Conservation (phyloP, 2,888 invertebrate species). For the Synanthedon andrenaeformis region DNA sequence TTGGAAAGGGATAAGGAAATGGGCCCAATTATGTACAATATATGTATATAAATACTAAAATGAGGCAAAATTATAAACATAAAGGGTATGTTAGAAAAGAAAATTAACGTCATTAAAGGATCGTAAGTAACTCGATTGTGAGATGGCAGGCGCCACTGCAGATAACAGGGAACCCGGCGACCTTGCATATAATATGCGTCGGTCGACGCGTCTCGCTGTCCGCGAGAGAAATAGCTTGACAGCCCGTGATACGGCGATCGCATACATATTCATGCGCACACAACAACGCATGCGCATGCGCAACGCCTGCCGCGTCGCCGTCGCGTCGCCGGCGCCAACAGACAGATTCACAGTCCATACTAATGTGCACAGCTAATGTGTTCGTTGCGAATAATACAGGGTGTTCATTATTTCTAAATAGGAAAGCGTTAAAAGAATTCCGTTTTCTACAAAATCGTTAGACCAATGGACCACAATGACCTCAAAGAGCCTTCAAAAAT, state of each 20-base stretch:
- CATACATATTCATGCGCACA: constrained; percentile 34
- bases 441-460: too few relatives aligned
- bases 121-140: constrained; percentile 23
- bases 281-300: constrained; percentile 28
- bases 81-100: too few relatives aligned
- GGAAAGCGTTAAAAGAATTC: too few relatives aligned
- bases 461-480: too few relatives aligned
- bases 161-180: constrained; percentile 57
- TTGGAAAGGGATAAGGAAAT: too few relatives aligned
- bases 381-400: not conserved
- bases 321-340: not conserved
- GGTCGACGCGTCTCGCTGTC: constrained; percentile 11
- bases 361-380: constrained; percentile 2
- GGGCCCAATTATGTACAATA: too few relatives aligned
- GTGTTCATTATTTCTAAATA: too few relatives aligned
- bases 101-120: constrained; percentile 26
- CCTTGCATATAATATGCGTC: constrained; percentile 48
- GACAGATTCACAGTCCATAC: constrained; percentile 3
- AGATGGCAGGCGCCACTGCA: constrained; percentile 32
- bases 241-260: constrained; percentile 36
- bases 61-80: too few relatives aligned
- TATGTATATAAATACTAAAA: too few relatives aligned
- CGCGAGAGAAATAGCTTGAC: constrained; percentile 28
- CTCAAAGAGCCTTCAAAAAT: too few relatives aligned
- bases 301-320: too few relatives aligned